A percentile compares a stretch with the other conserved stretches of the same genome.
phyloP scores from a whole-genome alignment of 2,113 vertebrate genomes.

The Gasterosteus nipponicus region DNA sequence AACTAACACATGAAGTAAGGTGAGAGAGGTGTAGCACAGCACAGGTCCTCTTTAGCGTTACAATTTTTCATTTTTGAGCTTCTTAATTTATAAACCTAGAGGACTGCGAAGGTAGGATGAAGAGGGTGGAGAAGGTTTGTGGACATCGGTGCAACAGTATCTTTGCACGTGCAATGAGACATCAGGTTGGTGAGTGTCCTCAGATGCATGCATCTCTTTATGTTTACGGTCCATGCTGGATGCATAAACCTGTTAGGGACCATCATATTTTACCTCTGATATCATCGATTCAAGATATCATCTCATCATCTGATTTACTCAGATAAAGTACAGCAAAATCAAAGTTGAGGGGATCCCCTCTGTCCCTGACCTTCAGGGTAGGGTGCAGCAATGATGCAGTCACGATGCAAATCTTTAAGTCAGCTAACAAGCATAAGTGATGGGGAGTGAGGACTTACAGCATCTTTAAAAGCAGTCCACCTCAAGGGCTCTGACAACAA shows the following conservation, averaged over 20 bases:
- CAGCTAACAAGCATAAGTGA: slow-evolving; percentile 40
- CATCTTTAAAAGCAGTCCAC: slow-evolving; percentile 39
- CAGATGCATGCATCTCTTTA: slow-evolving; percentile 1
- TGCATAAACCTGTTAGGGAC: slow-evolving; percentile 11
- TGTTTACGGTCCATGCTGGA: background rate
- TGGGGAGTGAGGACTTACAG: slow-evolving; percentile 21
- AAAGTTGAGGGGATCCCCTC: background rate
- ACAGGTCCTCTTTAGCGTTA: background rate
- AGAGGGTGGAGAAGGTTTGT: background rate
- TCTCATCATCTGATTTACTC: slow-evolving; percentile 5
- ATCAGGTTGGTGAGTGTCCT: background rate
- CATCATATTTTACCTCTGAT: slow-evolving; percentile 1
- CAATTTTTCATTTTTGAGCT: background rate
- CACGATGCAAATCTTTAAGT: slow-evolving; percentile 34
- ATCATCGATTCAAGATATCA: background rate
- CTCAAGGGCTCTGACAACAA: slow-evolving; percentile 57
- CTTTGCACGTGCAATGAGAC: background rate
- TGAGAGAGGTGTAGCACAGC: background rate
- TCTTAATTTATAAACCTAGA: background rate
- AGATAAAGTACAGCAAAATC: background rate
- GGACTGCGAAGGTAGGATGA: background rate
- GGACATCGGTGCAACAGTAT: background rate
- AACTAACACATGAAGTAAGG: background rate
- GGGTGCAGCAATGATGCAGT: background rate
- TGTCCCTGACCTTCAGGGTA: background rate